Percentiles rank a stretch among this genome's conserved stretches.
phyloP scores from a whole-genome alignment of 2,113 vertebrate genomes.

The Anarhynchus alexandrinus region DNA sequence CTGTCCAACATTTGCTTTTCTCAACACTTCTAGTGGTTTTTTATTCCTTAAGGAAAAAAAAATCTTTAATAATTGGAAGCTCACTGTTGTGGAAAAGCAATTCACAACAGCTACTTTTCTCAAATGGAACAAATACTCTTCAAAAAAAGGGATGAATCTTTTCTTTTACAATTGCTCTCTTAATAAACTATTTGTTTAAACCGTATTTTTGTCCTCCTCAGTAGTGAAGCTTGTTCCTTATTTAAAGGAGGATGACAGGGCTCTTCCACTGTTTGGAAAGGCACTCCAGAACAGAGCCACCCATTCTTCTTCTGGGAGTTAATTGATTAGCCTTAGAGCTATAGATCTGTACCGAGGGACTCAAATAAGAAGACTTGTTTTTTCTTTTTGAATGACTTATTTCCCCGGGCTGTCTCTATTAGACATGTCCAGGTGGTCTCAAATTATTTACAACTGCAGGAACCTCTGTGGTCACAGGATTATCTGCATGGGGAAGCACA shows the following conservation, averaged over 20 bases:
- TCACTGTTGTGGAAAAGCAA: neutral
- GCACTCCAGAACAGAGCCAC: conserved; percentile 37
- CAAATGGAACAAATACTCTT: neutral
- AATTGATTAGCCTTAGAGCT: conserved; percentile 44
- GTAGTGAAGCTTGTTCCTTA: neutral
- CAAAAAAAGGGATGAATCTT: neutral
- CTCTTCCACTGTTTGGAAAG: conserved; percentile 30
- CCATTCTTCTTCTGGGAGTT: conserved; percentile 42
- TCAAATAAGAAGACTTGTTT: neutral
- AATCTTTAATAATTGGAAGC: neutral
- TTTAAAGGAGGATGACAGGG: conserved; percentile 11
- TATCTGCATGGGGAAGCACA: conserved; percentile 47
- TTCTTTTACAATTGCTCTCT: neutral
- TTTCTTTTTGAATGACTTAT: conserved; percentile 40
- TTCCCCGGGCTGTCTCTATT: conserved; percentile 30
- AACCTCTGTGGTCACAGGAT: conserved; percentile 43
- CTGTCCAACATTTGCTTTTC: neutral
- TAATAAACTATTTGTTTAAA: conserved; percentile 34
- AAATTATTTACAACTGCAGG: conserved; percentile 54
- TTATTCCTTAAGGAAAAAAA: neutral
- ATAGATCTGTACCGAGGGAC: neutral
- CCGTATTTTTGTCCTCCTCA: neutral
- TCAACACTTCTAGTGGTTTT: neutral
- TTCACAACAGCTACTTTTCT: neutral
- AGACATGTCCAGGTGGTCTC: conserved; percentile 53